phyloP scores from a whole-genome alignment of 1,140 invertebrate species.

The Pissodes strobi region DNA sequence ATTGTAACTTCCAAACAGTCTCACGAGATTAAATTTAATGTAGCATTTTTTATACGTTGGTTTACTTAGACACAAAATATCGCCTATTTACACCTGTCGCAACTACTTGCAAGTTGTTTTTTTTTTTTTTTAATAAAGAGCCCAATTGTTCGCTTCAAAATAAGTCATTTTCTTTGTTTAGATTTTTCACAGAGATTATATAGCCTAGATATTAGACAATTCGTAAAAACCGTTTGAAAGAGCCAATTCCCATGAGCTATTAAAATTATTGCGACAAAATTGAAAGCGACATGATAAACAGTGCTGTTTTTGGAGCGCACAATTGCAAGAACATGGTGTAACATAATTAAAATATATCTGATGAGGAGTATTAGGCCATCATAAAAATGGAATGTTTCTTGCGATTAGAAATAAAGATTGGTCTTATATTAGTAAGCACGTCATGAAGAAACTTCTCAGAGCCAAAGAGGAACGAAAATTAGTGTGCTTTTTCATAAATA shows the following conservation, averaged over 20 bases:
- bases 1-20: too few relatives aligned
- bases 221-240: too few relatives aligned
- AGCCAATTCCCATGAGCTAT: background rate
- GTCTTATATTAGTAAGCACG: too few relatives aligned
- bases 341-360: too few relatives aligned
- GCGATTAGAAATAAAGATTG: too few relatives aligned
- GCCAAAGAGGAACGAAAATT: too few relatives aligned
- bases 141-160: background rate
- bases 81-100: background rate
- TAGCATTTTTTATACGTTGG: background rate
- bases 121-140: background rate
- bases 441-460: too few relatives aligned
- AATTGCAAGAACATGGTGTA: too few relatives aligned
- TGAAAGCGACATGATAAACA: background rate
- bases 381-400: too few relatives aligned
- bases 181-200: background rate
- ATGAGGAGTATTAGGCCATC: too few relatives aligned
- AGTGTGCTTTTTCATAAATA: too few relatives aligned
- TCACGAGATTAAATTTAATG: background rate
- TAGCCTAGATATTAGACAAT: background rate
- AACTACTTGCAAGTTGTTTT: background rate
- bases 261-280: background rate
- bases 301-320: background rate
- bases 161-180: background rate
- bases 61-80: background rate